These are phyloP conservation scores for Hypsibius dujardini DNA, from an alignment of 1,140 invertebrate genomes.

Conservation along the genomic window DNA sequence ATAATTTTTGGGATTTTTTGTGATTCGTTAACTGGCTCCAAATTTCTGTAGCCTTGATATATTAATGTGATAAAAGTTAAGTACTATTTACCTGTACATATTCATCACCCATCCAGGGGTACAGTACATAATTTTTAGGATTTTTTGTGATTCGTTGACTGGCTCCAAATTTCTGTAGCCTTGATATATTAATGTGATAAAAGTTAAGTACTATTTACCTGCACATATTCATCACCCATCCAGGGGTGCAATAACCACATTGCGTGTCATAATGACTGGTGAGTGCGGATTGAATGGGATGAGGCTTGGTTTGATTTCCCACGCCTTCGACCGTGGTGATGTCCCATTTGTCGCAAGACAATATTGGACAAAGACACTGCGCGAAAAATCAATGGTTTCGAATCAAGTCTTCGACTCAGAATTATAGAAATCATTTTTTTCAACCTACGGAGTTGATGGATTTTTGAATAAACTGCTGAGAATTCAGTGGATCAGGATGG, in stretches of 20 bases:
- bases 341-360: not conserved
- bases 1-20: too few species aligned
- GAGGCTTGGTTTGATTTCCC: not conserved
- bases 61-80: not conserved
- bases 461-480: not conserved
- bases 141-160: too few species aligned
- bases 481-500: not conserved
- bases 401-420: not conserved
- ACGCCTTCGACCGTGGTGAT: not conserved
- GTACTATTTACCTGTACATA: not conserved
- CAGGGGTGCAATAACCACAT: constrained; percentile 5
- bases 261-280: constrained; percentile 4
- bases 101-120: too few species aligned
- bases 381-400: not conserved
- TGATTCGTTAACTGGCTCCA: too few species aligned
- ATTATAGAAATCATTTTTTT: too few species aligned
- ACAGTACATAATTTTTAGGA: too few species aligned
- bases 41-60: too few species aligned
- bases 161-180: too few species aligned
- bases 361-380: not conserved
- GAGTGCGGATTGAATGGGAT: not conserved
- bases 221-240: not conserved
- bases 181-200: too few species aligned
- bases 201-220: not conserved
- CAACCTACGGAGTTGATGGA: not conserved